A percentile compares a stretch with the other conserved stretches of the same genome.
phyloP scores from a whole-genome alignment of 2,888 invertebrate genomes.

The Euphydryas editha region DNA sequence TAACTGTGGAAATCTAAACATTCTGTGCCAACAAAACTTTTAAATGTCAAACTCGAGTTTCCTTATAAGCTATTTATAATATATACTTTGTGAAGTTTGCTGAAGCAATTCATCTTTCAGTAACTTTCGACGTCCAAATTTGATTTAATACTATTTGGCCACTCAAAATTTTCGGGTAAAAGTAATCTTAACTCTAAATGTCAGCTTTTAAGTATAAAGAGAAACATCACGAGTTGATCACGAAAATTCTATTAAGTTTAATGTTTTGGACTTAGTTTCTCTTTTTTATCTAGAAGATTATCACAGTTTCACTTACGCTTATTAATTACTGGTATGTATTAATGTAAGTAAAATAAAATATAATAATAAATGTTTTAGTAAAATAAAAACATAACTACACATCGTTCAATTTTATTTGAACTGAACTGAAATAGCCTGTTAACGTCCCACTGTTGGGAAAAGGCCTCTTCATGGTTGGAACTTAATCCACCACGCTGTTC shows the following conservation, averaged over 20 bases:
- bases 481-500: too few relatives aligned
- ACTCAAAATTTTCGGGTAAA: conserved; percentile 18
- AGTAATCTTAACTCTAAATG: conserved; percentile 21
- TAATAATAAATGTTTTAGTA: too few relatives aligned
- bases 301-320: too few relatives aligned
- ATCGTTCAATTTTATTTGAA: too few relatives aligned
- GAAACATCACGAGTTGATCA: not conserved
- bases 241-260: not conserved
- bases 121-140: conserved; percentile 23
- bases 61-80: conserved; percentile 23
- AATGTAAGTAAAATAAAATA: too few relatives aligned
- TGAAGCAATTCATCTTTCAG: conserved; percentile 17
- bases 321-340: too few relatives aligned
- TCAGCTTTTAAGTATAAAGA: not conserved
- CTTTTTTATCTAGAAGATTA: too few relatives aligned
- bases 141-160: conserved; percentile 25
- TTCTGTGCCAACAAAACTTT: conserved; percentile 14
- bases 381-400: too few relatives aligned
- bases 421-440: too few relatives aligned
- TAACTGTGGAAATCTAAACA: conserved; percentile 17
- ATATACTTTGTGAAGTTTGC: conserved; percentile 16
- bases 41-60: conserved; percentile 15
- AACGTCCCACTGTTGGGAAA: too few relatives aligned
- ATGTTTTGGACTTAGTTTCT: not conserved
- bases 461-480: too few relatives aligned